phyloP scores from a whole-genome alignment of 2,888 invertebrate genomes.

The Temnothorax unifasciatus region DNA sequence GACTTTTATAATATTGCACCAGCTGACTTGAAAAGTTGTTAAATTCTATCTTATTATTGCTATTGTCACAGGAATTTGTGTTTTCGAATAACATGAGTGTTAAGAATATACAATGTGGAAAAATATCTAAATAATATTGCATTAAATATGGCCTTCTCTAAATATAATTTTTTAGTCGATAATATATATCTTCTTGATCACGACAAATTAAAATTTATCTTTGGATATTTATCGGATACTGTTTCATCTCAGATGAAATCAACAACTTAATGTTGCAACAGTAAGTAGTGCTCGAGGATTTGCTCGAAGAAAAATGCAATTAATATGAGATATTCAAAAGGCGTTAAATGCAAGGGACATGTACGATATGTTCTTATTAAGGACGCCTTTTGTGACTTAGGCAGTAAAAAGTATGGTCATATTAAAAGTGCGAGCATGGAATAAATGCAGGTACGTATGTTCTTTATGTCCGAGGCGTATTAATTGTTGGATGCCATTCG shows the following conservation, averaged over 20 bases:
- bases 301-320: background rate
- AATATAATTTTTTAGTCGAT: background rate
- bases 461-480: conserved; percentile 17
- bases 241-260: background rate
- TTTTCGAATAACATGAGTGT: background rate
- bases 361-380: background rate
- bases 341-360: background rate
- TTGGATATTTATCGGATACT: background rate
- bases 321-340: background rate
- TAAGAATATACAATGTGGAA: background rate
- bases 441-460: conserved; percentile 10
- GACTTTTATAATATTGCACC: conserved; percentile 49
- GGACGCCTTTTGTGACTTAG: background rate
- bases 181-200: background rate
- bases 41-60: background rate
- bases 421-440: background rate
- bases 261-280: background rate
- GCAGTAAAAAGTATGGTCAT: background rate
- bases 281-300: background rate
- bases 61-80: background rate
- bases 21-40: conserved; percentile 3
- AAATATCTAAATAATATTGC: background rate
- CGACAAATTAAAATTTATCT: background rate
- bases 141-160: background rate
- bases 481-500: conserved; percentile 47